These are phyloP conservation scores for Pentalonia nigronervosa DNA, from an alignment of 1,140 invertebrate species.

Conservation along the genomic window DNA sequence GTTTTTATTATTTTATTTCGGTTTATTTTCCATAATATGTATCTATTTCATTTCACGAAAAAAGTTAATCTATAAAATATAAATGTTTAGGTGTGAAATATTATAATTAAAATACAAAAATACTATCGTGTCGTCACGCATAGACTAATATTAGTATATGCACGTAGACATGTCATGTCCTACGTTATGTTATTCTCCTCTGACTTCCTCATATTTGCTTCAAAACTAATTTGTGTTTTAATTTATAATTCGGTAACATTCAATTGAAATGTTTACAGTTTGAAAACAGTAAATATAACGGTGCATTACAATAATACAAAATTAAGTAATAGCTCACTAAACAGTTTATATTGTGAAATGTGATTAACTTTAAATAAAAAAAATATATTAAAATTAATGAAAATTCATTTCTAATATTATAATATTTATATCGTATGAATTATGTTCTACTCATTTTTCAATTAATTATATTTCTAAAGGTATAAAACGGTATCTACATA, in stretches of 20 bases:
- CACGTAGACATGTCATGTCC: neutral
- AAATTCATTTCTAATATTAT: neutral
- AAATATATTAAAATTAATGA: no score
- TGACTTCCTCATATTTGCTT: neutral
- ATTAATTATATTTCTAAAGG: no score
- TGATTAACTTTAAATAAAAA: no score
- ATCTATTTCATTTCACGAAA: neutral
- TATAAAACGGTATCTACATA: no score
- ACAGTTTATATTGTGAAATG: no score
- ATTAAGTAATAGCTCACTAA: neutral
- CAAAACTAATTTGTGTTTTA: neutral
- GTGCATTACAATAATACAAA: neutral
- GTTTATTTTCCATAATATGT: neutral
- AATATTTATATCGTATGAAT: neutral
- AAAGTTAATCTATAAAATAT: neutral
- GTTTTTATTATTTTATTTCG: neutral
- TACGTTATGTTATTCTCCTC: neutral
- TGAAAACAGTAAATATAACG: neutral
- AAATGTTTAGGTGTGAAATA: conserved; percentile 3
- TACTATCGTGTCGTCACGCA: neutral
- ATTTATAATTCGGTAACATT: neutral
- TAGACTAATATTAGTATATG: neutral
- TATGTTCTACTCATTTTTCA: neutral
- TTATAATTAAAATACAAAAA: neutral
- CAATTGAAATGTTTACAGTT: neutral